Percentiles rank a stretch among this genome's conserved stretches.
phyloP scores from a whole-genome alignment of 2,113 vertebrate genomes.

The Epinephelus fuscoguttatus region DNA sequence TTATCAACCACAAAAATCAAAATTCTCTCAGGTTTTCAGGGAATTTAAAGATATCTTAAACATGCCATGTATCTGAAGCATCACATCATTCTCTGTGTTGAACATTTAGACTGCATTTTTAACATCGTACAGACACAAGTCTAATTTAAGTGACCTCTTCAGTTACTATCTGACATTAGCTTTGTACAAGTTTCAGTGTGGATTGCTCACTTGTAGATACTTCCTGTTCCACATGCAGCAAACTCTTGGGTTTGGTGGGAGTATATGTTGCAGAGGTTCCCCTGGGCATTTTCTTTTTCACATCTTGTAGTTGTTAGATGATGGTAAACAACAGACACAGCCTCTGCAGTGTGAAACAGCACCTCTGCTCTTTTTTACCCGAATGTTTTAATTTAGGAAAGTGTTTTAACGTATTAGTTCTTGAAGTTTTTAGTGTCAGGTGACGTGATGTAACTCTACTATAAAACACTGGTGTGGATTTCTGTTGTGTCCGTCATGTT shows the following conservation, averaged over 20 bases:
- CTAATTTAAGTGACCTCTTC: too few relatives aligned
- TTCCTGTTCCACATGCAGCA: background rate
- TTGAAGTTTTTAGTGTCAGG: too few relatives aligned
- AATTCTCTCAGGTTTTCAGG: background rate
- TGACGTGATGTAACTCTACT: too few relatives aligned
- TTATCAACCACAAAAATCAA: background rate
- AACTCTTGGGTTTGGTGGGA: background rate
- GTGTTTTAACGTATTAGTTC: too few relatives aligned
- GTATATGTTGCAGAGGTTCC: background rate
- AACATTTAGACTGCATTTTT: too few relatives aligned
- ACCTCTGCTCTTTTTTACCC: too few relatives aligned
- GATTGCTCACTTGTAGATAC: background rate
- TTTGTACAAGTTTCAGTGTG: background rate
- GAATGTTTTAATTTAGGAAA: too few relatives aligned
- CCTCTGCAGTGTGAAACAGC: too few relatives aligned
- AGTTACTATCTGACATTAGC: background rate
- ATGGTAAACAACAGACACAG: too few relatives aligned
- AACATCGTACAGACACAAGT: too few relatives aligned
- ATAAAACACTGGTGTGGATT: background rate
- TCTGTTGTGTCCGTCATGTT: slow-evolving; percentile 16
- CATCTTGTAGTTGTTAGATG: too few relatives aligned
- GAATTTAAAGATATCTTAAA: background rate
- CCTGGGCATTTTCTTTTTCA: too few relatives aligned
- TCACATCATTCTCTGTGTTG: background rate
- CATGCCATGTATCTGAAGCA: background rate